Evolutionary conservation across 2,113 vertebrate genomes (phyloP), one percentile per base, ranked within the genome.

Genomic region (Perca flavescens): DNA sequence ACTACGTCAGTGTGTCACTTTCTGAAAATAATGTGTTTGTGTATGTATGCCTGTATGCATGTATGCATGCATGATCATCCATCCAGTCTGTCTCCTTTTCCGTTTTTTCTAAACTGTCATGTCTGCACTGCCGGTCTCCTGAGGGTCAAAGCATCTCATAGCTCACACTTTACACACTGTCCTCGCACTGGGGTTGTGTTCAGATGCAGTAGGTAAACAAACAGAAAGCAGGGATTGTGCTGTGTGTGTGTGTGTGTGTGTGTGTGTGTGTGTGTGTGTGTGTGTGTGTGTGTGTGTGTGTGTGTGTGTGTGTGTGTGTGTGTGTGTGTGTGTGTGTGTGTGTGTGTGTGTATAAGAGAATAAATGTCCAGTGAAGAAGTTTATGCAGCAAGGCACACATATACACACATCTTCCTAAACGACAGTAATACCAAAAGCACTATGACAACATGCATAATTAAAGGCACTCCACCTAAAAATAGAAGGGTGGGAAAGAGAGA

Each of bases 371-470:
- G 34, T 34, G 40, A 43, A 43, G 40, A 43, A 43, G 9, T 43
- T 43, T 43, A 43, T 43, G 40, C 40, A 43, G 10, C 40, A 43
- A 43, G 40, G 40, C 64, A 76, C 28, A 68, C 40, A 58, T 31
- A 57, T 16, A 75, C 40, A 75, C 66, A 73, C 57, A 65, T 52
- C 58, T 73, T 83, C 60, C 78, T 84, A 87, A 91, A 84, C 64
- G 64, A 80, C 74, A 84, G 75, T 84, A 81, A 84, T 89, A 74
- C 84, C 80, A 82, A 91, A 89, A 88, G 90, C 89, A 86, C 79
- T 83, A 89, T 77, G 85, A 88, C 83, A 88, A 79, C 87, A 90
- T 91, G 85, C 89, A 93, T 91, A 91, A 93, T 92, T 92, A 85
- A 93, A 91, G 83, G 31, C 72, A 79, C 54, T 46, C 75, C 73